phyloP scores from a whole-genome alignment of 2,888 invertebrate species.

The Criorhina ranunculi region DNA sequence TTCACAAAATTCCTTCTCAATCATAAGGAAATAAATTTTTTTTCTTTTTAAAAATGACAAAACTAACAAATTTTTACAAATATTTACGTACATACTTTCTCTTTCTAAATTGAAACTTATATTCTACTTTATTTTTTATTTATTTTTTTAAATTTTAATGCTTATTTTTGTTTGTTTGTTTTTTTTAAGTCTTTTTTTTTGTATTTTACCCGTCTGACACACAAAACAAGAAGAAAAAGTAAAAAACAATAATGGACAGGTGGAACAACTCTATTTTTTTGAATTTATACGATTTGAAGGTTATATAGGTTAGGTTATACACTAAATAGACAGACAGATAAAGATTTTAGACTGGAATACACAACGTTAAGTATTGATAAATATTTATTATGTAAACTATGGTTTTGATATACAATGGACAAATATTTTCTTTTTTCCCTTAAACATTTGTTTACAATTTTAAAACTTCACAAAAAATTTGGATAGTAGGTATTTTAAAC shows the following conservation, averaged over 20 bases:
- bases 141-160: neutral
- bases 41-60: neutral
- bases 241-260: conserved; percentile 1
- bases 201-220: conserved; percentile 31
- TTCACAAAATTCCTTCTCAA: conserved; percentile 40
- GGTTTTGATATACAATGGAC: conserved; percentile 29
- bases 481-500: conserved; percentile 30
- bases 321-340: conserved; percentile 68
- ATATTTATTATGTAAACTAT: conserved; percentile 18
- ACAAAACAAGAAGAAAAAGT: conserved; percentile 7
- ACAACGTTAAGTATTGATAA: conserved; percentile 52
- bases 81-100: neutral
- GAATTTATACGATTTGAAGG: conserved; percentile 36
- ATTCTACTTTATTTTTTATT: conserved; percentile 28
- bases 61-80: neutral
- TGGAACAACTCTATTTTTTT: conserved; percentile 45
- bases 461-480: conserved; percentile 30
- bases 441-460: conserved; percentile 15
- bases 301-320: conserved; percentile 49
- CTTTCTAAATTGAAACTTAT: neutral
- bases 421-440: conserved; percentile 32
- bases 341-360: conserved; percentile 53
- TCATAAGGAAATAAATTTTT: conserved; percentile 4
- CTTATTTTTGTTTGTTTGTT: conserved; percentile 18
- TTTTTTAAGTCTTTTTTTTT: conserved; percentile 40